Evolutionary conservation across 2,113 vertebrate species (phyloP).

Genomic region (Sceloporus undulatus): DNA sequence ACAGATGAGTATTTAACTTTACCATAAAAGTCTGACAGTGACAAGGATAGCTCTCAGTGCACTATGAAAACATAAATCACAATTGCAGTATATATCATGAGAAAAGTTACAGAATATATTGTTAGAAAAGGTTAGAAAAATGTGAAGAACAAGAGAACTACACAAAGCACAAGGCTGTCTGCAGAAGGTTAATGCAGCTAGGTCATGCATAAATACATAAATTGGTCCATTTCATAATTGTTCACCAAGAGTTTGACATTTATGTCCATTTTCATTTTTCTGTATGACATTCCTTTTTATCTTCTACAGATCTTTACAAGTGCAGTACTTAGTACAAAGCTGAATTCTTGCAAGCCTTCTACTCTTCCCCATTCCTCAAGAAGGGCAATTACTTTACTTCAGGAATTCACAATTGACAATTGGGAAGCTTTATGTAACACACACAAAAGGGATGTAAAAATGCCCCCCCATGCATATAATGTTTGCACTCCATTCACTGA

Average conservation of each 20-base stretch:
- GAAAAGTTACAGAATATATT: neutral
- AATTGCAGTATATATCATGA: neutral
- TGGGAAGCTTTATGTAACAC: neutral
- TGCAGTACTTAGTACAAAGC: neutral
- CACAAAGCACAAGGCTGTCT: slow-evolving; percentile 1
- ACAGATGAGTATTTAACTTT: slow-evolving; percentile 32
- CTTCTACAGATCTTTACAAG: neutral
- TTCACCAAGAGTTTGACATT: neutral
- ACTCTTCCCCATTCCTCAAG: neutral
- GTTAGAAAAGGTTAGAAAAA: neutral
- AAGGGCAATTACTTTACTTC: neutral
- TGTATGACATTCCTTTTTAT: neutral
- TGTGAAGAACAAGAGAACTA: neutral
- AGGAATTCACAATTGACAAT: neutral
- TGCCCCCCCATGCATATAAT: neutral
- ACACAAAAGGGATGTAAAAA: neutral
- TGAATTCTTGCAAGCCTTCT: neutral
- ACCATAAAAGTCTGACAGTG: slow-evolving; percentile 35
- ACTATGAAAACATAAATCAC: slow-evolving; percentile 12
- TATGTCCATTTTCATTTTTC: slow-evolving; percentile 12
- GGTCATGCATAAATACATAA: neutral
- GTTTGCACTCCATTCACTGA: neutral
- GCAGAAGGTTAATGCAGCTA: neutral
- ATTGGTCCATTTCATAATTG: neutral
- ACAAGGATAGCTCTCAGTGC: slow-evolving; percentile 24